Percentiles rank a stretch among this genome's conserved stretches.
phyloP scores from a whole-genome alignment of 2,113 vertebrate species.

The Hyla sarda region DNA sequence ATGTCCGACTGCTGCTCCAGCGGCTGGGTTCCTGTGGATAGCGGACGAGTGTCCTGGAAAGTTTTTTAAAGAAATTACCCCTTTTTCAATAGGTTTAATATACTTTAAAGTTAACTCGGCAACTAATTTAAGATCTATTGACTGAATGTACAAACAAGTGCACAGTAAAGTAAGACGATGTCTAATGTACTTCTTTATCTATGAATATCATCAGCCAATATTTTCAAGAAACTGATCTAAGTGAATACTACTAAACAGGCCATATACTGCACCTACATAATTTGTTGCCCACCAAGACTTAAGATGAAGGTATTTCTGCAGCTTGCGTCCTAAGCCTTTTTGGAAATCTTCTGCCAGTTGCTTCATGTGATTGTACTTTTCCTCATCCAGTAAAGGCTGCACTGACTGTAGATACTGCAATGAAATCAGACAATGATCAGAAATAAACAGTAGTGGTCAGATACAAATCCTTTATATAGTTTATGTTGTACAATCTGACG shows the following conservation, averaged over 20 bases:
- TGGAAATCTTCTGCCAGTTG: constrained; percentile 84
- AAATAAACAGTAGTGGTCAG: not conserved
- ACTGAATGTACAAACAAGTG: not conserved
- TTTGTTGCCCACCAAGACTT: constrained; percentile 96
- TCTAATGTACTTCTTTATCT: not conserved
- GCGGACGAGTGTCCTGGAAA: too few relatives aligned
- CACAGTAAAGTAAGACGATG: not conserved
- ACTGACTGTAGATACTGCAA: constrained; percentile 93
- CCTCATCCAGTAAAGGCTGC: constrained; percentile 79
- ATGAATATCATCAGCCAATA: not conserved
- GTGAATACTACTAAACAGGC: not conserved
- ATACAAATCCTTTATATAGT: too few relatives aligned
- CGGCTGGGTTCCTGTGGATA: too few relatives aligned
- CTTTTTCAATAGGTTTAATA: too few relatives aligned
- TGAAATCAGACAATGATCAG: not conserved
- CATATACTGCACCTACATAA: constrained; percentile 79
- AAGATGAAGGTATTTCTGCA: constrained; percentile 88
- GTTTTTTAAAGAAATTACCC: too few relatives aligned
- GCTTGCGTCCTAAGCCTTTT: constrained; percentile 76
- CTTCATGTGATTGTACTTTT: constrained; percentile 81
- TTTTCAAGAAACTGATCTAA: not conserved
- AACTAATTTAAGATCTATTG: not conserved
- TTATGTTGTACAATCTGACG: too few relatives aligned
- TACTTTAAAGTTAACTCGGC: too few relatives aligned
- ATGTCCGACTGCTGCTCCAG: too few relatives aligned